Evolutionary conservation across 2,113 vertebrate species (phyloP).

Genomic region (Euleptes europaea): DNA sequence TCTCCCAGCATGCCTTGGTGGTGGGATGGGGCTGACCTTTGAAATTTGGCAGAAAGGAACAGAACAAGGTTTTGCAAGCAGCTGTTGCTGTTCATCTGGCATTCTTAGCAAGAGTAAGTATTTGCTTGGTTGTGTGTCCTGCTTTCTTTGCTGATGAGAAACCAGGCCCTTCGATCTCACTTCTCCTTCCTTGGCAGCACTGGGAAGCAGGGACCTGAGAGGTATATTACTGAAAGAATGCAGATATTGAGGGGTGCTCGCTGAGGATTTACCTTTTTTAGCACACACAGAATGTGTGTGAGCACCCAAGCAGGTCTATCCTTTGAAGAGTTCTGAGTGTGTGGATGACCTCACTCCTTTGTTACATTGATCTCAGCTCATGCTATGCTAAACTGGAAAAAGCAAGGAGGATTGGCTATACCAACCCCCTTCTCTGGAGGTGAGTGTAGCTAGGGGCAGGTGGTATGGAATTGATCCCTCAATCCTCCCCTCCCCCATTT

Average conservation of each 20-base stretch:
- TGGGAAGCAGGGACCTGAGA: background rate
- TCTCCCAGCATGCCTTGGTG: slow-evolving; percentile 2
- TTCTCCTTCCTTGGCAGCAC: background rate
- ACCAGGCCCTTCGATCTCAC: background rate
- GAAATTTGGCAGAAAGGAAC: slow-evolving; percentile 46
- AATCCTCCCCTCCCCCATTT: no score
- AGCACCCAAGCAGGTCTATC: background rate
- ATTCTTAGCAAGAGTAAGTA: background rate
- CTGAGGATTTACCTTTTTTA: background rate
- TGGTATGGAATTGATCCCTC: background rate
- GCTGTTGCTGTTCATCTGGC: background rate
- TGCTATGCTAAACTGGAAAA: background rate
- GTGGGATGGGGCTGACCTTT: slow-evolving; percentile 12
- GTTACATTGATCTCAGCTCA: background rate
- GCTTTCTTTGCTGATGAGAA: background rate
- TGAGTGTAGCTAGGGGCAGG: background rate
- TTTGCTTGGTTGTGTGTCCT: background rate
- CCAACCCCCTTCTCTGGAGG: background rate
- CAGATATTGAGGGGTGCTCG: background rate
- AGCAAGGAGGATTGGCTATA: background rate
- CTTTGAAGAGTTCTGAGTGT: no score
- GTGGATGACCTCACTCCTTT: background rate
- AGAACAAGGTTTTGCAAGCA: background rate
- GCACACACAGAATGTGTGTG: background rate
- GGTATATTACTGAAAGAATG: background rate